phyloP scores from a whole-genome alignment of 2,797 vertebrate species.

The Dryobates pubescens region DNA sequence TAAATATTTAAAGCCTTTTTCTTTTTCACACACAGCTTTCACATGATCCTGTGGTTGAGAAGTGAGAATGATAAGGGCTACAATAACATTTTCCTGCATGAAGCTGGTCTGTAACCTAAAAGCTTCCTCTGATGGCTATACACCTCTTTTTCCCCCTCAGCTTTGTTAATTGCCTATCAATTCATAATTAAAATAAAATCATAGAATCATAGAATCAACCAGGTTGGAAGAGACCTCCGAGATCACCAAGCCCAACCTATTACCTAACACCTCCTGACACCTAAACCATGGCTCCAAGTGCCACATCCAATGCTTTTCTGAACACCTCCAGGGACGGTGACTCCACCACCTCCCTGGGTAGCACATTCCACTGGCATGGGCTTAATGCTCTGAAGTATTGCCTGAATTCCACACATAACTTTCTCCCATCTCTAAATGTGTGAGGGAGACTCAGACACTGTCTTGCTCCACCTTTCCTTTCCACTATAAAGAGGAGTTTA shows the following conservation, averaged over 20 bases:
- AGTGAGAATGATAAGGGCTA: not conserved
- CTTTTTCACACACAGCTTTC: not conserved
- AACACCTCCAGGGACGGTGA: no score
- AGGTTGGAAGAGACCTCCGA: no score
- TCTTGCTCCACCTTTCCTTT: not conserved
- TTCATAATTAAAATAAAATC: not conserved
- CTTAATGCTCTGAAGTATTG: not conserved
- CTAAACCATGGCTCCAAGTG: no score
- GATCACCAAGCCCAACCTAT: no score
- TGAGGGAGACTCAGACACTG: not conserved
- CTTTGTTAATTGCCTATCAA: not conserved
- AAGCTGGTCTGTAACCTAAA: not conserved
- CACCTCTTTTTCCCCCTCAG: not conserved
- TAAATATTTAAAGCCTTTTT: not conserved
- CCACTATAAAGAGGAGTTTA: no score
- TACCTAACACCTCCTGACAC: no score
- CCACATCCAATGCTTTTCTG: no score
- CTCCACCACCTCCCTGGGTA: no score
- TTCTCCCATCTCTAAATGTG: not conserved
- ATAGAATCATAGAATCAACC: no score
- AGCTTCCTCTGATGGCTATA: not conserved
- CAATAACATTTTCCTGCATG: not conserved
- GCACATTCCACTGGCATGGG: not conserved
- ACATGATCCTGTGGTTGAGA: not conserved
- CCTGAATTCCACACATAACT: not conserved